A percentile compares a stretch with the other conserved stretches of the same genome.
Evolutionary conservation across 2,797 vertebrate species (phyloP).

Genomic region (Pseudochirops cupreus): DNA sequence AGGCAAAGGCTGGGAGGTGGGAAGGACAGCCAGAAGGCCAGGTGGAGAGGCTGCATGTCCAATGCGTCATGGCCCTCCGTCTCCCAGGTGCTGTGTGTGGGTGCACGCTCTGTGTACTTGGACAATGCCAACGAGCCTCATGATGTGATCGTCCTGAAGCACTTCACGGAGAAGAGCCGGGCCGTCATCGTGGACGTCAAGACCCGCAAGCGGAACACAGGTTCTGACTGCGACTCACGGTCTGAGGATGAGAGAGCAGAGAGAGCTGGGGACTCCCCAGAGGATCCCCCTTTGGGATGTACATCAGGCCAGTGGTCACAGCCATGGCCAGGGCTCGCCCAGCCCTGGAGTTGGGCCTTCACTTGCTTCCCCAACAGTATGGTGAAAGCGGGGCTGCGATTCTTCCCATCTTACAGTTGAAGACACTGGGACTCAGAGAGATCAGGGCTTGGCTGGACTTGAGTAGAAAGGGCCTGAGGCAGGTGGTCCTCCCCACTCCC

Average conservation of each 20-base stretch:
- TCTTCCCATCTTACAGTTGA: too few species aligned
- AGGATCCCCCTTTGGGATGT: background rate
- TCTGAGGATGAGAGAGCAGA: too few species aligned
- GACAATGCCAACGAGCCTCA: constrained; percentile 98
- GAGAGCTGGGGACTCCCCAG: background rate
- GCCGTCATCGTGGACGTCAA: constrained; percentile 97
- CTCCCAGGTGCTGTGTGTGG: constrained; percentile 96
- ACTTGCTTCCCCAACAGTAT: too few species aligned
- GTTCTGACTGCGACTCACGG: constrained; percentile 79
- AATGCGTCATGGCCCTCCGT: background rate
- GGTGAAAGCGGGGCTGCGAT: too few species aligned
- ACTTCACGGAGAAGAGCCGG: constrained; percentile 97
- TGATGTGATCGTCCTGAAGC: constrained; percentile 96
- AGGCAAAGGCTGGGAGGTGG: background rate
- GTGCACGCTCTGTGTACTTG: constrained; percentile 95
- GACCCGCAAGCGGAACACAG: constrained; percentile 97
- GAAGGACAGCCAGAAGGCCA: too few species aligned
- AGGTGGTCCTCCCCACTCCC: too few species aligned
- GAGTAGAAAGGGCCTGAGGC: too few species aligned
- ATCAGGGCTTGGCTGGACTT: too few species aligned
- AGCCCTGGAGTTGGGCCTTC: too few species aligned
- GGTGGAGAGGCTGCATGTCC: background rate
- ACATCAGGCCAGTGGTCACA: too few species aligned
- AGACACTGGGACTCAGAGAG: too few species aligned
- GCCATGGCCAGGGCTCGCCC: too few species aligned